A percentile compares a stretch with the other conserved stretches of the same genome.
These are phyloP conservation scores for Odontophorus gujanensis DNA, from an alignment of 2,113 vertebrate genomes.

Conservation along the genomic window DNA sequence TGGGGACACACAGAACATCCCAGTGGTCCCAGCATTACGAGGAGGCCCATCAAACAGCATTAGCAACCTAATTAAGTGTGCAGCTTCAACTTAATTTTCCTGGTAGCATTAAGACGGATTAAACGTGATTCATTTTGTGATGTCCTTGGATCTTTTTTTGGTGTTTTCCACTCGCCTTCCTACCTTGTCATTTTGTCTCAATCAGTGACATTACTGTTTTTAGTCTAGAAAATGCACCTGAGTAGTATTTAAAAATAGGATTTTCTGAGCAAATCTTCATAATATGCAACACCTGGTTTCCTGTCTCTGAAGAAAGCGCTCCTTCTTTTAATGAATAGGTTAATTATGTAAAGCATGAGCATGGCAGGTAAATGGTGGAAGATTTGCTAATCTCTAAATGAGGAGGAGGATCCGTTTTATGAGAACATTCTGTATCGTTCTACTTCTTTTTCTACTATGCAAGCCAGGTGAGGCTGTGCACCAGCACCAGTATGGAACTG, in stretches of 20 bases:
- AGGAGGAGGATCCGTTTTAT: not conserved
- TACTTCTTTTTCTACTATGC: not conserved
- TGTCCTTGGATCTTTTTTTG: conserved; percentile 45
- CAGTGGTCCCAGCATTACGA: conserved; percentile 40
- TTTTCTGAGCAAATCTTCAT: conserved; percentile 45
- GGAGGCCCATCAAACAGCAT: conserved; percentile 60
- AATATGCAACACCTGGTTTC: conserved; percentile 6
- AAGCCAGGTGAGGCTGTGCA: not conserved
- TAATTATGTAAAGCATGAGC: conserved; percentile 5
- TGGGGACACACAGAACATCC: conserved; percentile 48
- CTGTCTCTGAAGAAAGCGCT: conserved; percentile 5
- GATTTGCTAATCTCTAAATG: conserved; percentile 15
- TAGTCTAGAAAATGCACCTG: not conserved
- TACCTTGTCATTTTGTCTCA: conserved; percentile 52
- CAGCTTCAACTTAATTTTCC: conserved; percentile 72
- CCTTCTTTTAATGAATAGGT: conserved; percentile 20
- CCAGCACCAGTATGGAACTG: fast-evolving
- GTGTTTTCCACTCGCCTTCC: conserved; percentile 35
- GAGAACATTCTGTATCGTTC: not conserved
- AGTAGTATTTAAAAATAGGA: conserved; percentile 28
- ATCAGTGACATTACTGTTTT: conserved; percentile 15
- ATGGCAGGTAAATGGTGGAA: not conserved
- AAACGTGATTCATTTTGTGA: conserved; percentile 54
- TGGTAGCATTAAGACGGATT: conserved; percentile 50
- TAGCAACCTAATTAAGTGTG: conserved; percentile 67